Conservation (phyloP, 2,888 invertebrate genomes). For the Chydorus sphaericus region DNA sequence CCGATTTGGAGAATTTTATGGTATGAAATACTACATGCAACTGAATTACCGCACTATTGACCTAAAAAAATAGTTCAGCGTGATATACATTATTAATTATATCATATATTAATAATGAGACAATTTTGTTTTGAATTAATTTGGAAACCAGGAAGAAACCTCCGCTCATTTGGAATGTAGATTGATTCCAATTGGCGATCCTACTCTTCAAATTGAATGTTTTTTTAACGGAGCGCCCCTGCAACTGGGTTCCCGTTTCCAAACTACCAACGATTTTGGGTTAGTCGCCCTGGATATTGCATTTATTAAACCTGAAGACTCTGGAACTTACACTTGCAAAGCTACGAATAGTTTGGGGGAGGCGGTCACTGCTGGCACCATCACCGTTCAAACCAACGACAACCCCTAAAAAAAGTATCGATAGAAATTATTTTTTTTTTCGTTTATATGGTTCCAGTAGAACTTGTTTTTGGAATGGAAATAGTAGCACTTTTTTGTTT, state of each 20-base stretch:
- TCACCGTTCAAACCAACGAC: conserved; percentile 66
- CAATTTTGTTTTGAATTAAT: too few relatives aligned
- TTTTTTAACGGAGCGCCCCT: conserved; percentile 82
- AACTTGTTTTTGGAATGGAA: too few relatives aligned
- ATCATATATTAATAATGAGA: too few relatives aligned
- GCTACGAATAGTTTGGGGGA: conserved; percentile 84
- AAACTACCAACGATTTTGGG: conserved; percentile 84
- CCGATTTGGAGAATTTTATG: too few relatives aligned
- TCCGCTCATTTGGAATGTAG: conserved; percentile 92
- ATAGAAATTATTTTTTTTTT: too few relatives aligned
- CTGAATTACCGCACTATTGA: too few relatives aligned
- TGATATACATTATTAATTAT: too few relatives aligned
- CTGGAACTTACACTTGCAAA: conserved; percentile 88
- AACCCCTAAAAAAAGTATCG: too few relatives aligned
- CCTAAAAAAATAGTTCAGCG: too few relatives aligned
- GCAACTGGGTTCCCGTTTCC: conserved; percentile 78
- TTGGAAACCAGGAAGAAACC: conserved; percentile 75
- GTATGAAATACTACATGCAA: too few relatives aligned
- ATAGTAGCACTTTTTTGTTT: too few relatives aligned
- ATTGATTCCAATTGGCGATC: conserved; percentile 85
- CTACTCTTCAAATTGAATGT: conserved; percentile 86
- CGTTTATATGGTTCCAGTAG: too few relatives aligned
- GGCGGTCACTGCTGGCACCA: conserved; percentile 88
- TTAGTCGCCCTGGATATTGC: conserved; percentile 79
- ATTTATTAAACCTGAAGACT: conserved; percentile 77